phyloP scores from a whole-genome alignment of 1,140 invertebrate species.

The Drosophila suzukii region DNA sequence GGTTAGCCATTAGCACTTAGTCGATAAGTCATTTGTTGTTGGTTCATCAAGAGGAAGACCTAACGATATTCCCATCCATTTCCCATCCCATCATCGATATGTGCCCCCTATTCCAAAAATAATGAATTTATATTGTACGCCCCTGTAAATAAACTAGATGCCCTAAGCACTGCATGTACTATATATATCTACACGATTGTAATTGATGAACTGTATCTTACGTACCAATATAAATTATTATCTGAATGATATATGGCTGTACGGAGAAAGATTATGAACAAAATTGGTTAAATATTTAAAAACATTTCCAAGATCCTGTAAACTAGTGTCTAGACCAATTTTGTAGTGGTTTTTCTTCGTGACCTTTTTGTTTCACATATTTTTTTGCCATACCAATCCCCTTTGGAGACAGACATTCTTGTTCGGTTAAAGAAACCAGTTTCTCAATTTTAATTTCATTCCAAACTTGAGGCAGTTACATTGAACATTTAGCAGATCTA shows the following conservation, averaged over 20 bases:
- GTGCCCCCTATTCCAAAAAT: constrained; percentile 24
- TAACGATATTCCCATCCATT: constrained; percentile 65
- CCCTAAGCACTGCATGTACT: constrained; percentile 52
- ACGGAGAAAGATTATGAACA: background rate
- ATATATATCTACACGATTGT: constrained; percentile 38
- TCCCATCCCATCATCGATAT: constrained; percentile 11
- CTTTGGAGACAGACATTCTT: constrained; percentile 26
- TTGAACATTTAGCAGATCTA: constrained; percentile 37
- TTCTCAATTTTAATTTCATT: constrained; percentile 44
- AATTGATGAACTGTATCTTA: constrained; percentile 52
- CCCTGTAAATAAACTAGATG: constrained; percentile 45
- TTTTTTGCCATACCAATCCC: background rate
- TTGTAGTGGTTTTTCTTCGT: background rate
- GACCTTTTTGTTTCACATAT: constrained; percentile 13
- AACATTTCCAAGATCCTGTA: background rate
- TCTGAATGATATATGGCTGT: constrained; percentile 6
- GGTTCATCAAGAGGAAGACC: constrained; percentile 63
- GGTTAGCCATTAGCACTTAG: constrained; percentile 45
- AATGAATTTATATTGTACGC: constrained; percentile 53
- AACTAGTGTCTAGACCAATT: background rate
- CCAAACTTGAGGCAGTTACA: constrained; percentile 40
- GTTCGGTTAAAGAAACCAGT: constrained; percentile 29
- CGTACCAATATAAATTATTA: constrained; percentile 55
- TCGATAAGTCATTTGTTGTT: constrained; percentile 73
- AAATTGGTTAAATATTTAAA: constrained; percentile 1